Base-by-base conservation (phyloP, 2,888 invertebrate species). In the Ennomos quercinarius region DNA sequence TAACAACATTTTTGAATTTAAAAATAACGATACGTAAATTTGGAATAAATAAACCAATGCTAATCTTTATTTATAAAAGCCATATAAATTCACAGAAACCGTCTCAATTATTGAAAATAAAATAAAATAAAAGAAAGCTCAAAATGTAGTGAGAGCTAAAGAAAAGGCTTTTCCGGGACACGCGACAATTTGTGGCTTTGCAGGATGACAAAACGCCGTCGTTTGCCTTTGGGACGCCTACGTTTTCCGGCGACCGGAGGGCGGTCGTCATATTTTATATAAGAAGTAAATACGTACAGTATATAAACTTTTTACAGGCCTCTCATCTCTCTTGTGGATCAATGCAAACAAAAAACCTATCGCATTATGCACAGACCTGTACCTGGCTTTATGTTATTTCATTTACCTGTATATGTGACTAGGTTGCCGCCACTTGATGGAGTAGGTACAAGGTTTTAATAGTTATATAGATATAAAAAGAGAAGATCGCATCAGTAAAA, bases 151-250 rank as follows among this genome's bases (percentile, higher is more conserved):
- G 57, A 60, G 54, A 61, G 60, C 57, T 62, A 63, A 63, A 65
- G 65, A 61, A 69, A 69, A 58, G 63, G 65, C 59, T 66, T 69
- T 65, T 64, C 53, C 64, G 70, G 63, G 72, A 73, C 67, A 71
- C 65, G 68, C 67, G 67, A 72, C 79, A 82, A 84, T 83, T 81
- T 82, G 84, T 76, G 83, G 78, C 74, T 79, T 81, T 81, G 80
- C 80, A 71, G 72, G 72, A 76, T 83, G 83, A 86, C 83, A 87
- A 84, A 86, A 82, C 77, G 80, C 64, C 67, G 76, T 79, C 83
- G 78, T 84, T 84, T 81, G 74, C 73, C 67, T 63, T 54, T 46
- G 60, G 57, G 62, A 67, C 69, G 67, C 69, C 65, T 61, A 55
- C 64, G 60, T 57, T 61, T 64, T 61, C 61, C 61, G 58, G 50